Base-by-base conservation (phyloP, 2,888 invertebrate genomes). In the Thelaira solivaga region DNA sequence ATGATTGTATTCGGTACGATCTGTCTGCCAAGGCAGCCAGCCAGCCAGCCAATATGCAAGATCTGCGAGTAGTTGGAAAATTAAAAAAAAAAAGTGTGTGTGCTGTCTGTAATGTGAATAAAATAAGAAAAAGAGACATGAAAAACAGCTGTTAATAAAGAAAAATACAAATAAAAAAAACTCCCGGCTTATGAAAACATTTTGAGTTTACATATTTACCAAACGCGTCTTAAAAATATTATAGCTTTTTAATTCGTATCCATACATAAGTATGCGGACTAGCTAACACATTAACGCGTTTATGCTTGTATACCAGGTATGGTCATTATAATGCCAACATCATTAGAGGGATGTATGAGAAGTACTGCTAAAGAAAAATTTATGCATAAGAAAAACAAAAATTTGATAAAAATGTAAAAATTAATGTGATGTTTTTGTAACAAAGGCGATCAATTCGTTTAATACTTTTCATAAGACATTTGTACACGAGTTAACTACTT, bases 141-240 rank as follows among this genome's bases (percentile, higher is more conserved):
- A 69, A 73, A 64, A 78, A 69, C 78, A 78, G 74, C 78, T 78
- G 78, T 78, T 74, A 64, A 45, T 69, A 53, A 26, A 39, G 49
- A 29, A 13, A 62, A n/a, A n/a, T n/a, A n/a, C n/a, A n/a, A n/a
- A n/a, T n/a, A n/a, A n/a, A 22, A 45, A 39, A 47, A 31, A 67
- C 65, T 67, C 26, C 24, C 57, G 64, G 47, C 64, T 72, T 64
- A 47, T 64, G 47, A 64, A 64, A 72, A 72, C 64, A 55, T 64
- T 72, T 72, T 72, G 55, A 22, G 34, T 62, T 62, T 53, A 62
- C 61, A 24, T 43, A 62, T 61, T 71, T 51, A 61, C 72, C 64
- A 72, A n/a, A 64, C 45, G 55, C 55, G 62, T 72, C 36, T 36
- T 59, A 47, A 71, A 31, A 67, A 41, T n/a, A 53, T 53, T 62